Evolutionary conservation across 2,113 vertebrate species (phyloP).

Genomic region (Gymnobelideus leadbeateri): DNA sequence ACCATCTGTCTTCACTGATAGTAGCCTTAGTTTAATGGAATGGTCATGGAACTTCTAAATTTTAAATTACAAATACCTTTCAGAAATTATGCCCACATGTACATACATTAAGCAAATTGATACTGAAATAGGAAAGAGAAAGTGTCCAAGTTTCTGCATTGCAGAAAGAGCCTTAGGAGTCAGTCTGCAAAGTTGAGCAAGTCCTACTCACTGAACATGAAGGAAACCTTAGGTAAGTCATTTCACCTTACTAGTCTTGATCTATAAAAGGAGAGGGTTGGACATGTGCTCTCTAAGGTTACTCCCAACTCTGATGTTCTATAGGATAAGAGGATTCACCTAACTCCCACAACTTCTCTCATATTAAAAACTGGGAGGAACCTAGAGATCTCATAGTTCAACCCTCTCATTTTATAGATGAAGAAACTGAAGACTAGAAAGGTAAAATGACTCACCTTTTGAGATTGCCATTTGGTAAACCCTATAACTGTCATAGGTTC

Average conservation of each 20-base stretch:
- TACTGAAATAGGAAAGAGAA: slow-evolving; percentile 35
- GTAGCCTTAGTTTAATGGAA: slow-evolving; percentile 30
- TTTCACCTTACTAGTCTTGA: background rate
- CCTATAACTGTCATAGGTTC: background rate
- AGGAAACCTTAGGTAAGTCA: background rate
- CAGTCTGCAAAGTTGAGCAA: background rate
- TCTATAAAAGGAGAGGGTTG: background rate
- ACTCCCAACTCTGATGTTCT: background rate
- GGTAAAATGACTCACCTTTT: background rate
- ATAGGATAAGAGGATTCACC: background rate
- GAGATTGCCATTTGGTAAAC: background rate
- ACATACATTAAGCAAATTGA: slow-evolving; percentile 7
- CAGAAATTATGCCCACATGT: slow-evolving; percentile 41
- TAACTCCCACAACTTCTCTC: background rate
- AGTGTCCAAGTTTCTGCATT: background rate
- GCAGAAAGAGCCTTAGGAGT: background rate
- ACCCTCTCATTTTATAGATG: background rate
- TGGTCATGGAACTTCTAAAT: slow-evolving; percentile 44
- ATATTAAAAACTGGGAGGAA: background rate
- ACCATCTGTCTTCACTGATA: slow-evolving; percentile 9
- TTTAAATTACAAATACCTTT: slow-evolving; percentile 14
- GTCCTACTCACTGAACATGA: background rate
- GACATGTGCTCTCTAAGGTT: background rate
- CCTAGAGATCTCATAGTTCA: background rate
- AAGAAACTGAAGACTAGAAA: background rate